Base-by-base conservation (phyloP, 2,888 invertebrate species). In the Patella caerulea region DNA sequence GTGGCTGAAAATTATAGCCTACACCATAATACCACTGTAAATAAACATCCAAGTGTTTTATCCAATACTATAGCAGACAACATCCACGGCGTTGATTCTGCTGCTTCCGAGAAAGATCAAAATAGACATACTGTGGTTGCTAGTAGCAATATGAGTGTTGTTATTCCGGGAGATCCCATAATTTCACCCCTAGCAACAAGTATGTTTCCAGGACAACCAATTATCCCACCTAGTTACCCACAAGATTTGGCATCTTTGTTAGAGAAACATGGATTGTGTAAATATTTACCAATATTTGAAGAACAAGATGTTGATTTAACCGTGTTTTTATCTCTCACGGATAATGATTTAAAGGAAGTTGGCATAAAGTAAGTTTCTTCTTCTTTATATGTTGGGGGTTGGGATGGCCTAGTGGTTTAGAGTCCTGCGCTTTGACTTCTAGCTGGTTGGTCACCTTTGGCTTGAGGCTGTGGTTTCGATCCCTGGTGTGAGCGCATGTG, bases 271-370 rank as follows among this genome's bases (percentile, higher is more conserved):
- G 91, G 91, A 3, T 85, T 93, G 74, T 80, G 84, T 14, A 91
- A 92, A 76, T 93, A 93, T 82, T 79, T 88, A 77, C 83, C 88
- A 9, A 85, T 90, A 55, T 92, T 93, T 84, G 90, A 90, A 70
- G 91, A 92, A 75, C 92, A 93, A 83, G 92, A 92, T 79, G 91
- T 93, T 3, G 93, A 93, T 82, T 86, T 93, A 55, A 90, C 89
- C 76, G 91, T 92, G 34, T 93, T 93, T 82, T 90, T 93, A 65
- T 91, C 92, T 1, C 88, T 93, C 65, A 92, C 91, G 4, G 93
- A 93, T 79, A 89, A 91, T 76, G 92, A 92, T 82, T 89, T 93
- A 65, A 92, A 92, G 82, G 92, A 92, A 85, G 87, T 92, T 55
- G 92, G 92, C 45, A 91, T 92, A 83, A 90, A 91, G 92, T 92